phyloP scores from a whole-genome alignment of 37 sponge, comb jelly and placozoan genomes.

The Diacarnus erythraeanus region DNA sequence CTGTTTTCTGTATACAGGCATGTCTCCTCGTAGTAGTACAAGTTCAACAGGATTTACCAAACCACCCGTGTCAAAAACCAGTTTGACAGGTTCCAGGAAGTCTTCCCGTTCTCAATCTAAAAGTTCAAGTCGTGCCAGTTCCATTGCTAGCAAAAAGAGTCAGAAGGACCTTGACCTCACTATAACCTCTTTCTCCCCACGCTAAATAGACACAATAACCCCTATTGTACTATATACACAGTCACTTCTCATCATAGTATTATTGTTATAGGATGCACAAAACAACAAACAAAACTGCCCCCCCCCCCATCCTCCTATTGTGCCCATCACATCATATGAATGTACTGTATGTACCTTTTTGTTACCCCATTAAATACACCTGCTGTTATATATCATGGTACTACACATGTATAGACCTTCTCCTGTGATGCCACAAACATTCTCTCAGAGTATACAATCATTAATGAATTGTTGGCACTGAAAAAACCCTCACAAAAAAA shows the following conservation, averaged over 20 bases:
- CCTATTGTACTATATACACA: too few relatives aligned
- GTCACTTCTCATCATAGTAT: too few relatives aligned
- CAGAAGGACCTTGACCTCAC: constrained; percentile 52
- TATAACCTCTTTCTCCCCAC: constrained; percentile 36
- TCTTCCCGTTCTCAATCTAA: constrained; percentile 47
- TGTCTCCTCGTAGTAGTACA: constrained; percentile 46
- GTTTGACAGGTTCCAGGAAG: constrained; percentile 33
- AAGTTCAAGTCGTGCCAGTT: constrained; percentile 35
- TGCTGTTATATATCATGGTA: too few relatives aligned
- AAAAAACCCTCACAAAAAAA: not conserved
- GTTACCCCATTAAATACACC: too few relatives aligned
- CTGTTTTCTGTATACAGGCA: constrained; percentile 8
- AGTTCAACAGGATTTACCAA: constrained; percentile 24
- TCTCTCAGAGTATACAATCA: too few relatives aligned
- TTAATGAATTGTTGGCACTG: not conserved
- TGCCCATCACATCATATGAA: too few relatives aligned
- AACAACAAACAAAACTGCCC: too few relatives aligned
- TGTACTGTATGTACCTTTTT: too few relatives aligned
- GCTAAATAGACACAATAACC: not conserved
- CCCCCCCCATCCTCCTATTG: too few relatives aligned
- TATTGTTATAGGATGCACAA: too few relatives aligned
- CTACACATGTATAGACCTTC: too few relatives aligned
- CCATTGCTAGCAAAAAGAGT: constrained; percentile 1
- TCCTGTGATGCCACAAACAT: too few relatives aligned
- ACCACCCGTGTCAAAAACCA: not conserved